Percentiles rank a stretch among this genome's conserved stretches.
These are phyloP conservation scores for Fundulus diaphanus DNA, from an alignment of 2,797 vertebrate genomes.

Conservation along the genomic window DNA sequence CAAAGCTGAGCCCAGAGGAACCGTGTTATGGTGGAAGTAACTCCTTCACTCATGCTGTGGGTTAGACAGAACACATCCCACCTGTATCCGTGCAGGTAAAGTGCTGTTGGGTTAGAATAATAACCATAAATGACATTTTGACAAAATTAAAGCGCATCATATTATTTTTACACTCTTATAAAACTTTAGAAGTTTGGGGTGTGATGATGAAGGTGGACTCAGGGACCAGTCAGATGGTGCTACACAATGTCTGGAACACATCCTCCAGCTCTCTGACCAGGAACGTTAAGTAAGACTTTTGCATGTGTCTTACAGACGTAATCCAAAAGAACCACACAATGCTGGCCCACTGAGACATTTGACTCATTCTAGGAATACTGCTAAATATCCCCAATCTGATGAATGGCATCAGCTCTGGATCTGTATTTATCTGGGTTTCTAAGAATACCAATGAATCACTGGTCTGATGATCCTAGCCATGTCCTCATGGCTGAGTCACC, in stretches of 20 bases:
- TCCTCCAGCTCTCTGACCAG: background rate
- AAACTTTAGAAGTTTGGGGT: background rate
- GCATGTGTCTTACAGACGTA: background rate
- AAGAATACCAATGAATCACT: constrained; percentile 10
- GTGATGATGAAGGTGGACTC: background rate
- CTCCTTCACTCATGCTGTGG: constrained; percentile 7
- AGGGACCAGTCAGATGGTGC: background rate
- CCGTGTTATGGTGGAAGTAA: background rate
- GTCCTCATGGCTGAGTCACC: background rate
- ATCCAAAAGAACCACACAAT: background rate
- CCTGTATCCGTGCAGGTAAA: too few relatives aligned
- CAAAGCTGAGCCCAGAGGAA: background rate
- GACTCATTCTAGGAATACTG: background rate
- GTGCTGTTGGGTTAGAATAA: background rate
- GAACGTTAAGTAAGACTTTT: background rate
- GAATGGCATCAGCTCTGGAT: background rate
- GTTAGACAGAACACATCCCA: too few relatives aligned
- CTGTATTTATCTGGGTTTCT: background rate
- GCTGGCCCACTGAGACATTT: background rate
- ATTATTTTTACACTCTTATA: background rate
- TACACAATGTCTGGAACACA: background rate
- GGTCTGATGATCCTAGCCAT: constrained; percentile 9
- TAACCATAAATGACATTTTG: too few relatives aligned
- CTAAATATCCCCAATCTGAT: background rate
- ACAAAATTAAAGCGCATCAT: background rate